phyloP scores from a whole-genome alignment of 2,797 vertebrate species.

The Molothrus aeneus region DNA sequence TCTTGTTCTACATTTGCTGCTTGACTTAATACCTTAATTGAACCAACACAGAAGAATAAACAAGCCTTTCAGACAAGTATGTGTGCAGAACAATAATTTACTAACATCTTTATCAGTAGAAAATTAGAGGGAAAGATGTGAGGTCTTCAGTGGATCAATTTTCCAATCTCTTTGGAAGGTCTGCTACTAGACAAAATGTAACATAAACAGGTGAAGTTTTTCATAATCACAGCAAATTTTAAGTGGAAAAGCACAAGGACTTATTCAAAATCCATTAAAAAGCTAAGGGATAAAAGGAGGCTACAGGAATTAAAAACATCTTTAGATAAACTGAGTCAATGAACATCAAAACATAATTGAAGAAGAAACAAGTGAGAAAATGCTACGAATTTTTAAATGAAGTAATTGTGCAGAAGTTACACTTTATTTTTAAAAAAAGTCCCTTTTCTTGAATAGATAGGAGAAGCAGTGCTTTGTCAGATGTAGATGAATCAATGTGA shows the following conservation, averaged over 20 bases:
- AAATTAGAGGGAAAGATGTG: background rate
- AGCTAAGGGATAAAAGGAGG: background rate
- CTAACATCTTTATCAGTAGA: background rate
- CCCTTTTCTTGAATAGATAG: background rate
- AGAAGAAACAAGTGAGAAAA: background rate
- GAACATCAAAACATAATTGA: background rate
- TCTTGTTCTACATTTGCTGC: background rate
- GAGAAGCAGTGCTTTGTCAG: background rate
- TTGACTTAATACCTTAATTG: constrained; percentile 8
- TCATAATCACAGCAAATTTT: background rate
- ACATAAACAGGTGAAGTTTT: background rate
- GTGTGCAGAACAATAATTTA: background rate
- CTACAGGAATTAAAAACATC: background rate
- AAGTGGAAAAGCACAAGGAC: background rate
- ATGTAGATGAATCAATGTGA: background rate
- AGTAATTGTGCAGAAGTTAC: background rate
- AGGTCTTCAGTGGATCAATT: background rate
- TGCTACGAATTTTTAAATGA: background rate
- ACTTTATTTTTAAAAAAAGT: background rate
- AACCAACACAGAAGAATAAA: background rate
- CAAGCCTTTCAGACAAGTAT: background rate
- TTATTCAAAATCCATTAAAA: background rate
- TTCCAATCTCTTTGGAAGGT: background rate
- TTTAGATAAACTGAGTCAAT: background rate
- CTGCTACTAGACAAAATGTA: background rate